These are phyloP conservation scores for Eupsilia transversa DNA, from an alignment of 2,888 invertebrate genomes.

Conservation along the genomic window DNA sequence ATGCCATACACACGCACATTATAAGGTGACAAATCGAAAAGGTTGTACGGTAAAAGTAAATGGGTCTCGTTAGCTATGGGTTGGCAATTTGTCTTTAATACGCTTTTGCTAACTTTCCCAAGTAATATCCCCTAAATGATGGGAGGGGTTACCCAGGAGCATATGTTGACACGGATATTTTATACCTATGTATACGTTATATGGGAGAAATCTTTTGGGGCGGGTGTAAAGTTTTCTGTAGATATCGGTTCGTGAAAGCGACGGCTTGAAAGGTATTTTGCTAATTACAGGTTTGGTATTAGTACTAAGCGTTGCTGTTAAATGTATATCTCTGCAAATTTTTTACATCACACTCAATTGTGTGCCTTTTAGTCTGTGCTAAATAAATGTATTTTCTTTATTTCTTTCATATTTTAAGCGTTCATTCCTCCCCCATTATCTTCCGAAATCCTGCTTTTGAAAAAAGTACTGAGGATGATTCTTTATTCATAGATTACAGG, in stretches of 20 bases:
- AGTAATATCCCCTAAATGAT: conserved; percentile 47
- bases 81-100: conserved; percentile 55
- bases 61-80: conserved; percentile 57
- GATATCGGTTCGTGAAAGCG: conserved; percentile 7
- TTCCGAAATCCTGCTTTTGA: too few relatives aligned
- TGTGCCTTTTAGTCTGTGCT: too few relatives aligned
- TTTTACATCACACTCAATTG: too few relatives aligned
- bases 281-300: neutral
- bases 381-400: too few relatives aligned
- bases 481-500: too few relatives aligned
- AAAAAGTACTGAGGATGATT: too few relatives aligned
- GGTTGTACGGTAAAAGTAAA: conserved; percentile 57
- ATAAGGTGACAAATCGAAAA: conserved; percentile 46
- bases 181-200: conserved; percentile 6
- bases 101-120: conserved; percentile 50
- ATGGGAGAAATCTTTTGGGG: conserved; percentile 27
- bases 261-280: conserved; percentile 14
- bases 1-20: neutral
- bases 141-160: conserved; percentile 14
- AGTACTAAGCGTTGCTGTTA: too few relatives aligned
- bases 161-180: conserved; percentile 28
- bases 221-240: conserved; percentile 23
- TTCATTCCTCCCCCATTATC: too few relatives aligned
- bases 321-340: too few relatives aligned
- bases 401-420: too few relatives aligned